These are phyloP conservation scores for Equus quagga DNA, from an alignment of 2,113 vertebrate species.

Conservation along the genomic window DNA sequence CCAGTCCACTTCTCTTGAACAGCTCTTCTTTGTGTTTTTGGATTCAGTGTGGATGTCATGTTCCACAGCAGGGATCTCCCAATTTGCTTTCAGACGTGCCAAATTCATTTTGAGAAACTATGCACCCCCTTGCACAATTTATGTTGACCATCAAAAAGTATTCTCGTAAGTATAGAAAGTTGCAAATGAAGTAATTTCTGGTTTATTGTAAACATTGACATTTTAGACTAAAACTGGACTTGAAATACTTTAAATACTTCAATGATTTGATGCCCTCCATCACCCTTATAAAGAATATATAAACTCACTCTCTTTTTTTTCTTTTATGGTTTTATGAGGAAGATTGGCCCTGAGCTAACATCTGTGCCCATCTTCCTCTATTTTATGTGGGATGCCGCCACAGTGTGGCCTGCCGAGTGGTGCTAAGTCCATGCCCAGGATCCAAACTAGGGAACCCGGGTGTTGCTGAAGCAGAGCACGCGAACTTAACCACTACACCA, in stretches of 20 bases:
- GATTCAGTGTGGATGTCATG: neutral
- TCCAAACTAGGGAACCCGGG: too few relatives aligned
- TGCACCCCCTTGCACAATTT: neutral
- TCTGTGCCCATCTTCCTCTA: too few relatives aligned
- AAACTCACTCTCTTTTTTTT: neutral
- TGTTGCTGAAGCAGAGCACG: too few relatives aligned
- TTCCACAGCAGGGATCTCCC: neutral
- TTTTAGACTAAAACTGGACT: slow-evolving; percentile 10
- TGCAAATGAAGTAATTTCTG: neutral
- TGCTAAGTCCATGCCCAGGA: too few relatives aligned
- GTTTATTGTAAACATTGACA: neutral
- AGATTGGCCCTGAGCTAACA: too few relatives aligned
- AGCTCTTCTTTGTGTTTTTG: neutral
- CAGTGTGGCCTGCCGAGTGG: too few relatives aligned
- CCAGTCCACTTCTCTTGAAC: neutral
- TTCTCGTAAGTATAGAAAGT: neutral
- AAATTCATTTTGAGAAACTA: neutral
- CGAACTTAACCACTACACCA: too few relatives aligned
- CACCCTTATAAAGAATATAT: neutral
- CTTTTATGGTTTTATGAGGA: too few relatives aligned
- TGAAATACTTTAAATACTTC: neutral
- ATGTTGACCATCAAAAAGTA: neutral
- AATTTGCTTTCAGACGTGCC: neutral
- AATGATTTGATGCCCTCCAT: neutral
- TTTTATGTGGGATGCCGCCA: too few relatives aligned